Evolutionary conservation across 2,888 invertebrate genomes (phyloP).

Genomic region (Epinotia bilunana): DNA sequence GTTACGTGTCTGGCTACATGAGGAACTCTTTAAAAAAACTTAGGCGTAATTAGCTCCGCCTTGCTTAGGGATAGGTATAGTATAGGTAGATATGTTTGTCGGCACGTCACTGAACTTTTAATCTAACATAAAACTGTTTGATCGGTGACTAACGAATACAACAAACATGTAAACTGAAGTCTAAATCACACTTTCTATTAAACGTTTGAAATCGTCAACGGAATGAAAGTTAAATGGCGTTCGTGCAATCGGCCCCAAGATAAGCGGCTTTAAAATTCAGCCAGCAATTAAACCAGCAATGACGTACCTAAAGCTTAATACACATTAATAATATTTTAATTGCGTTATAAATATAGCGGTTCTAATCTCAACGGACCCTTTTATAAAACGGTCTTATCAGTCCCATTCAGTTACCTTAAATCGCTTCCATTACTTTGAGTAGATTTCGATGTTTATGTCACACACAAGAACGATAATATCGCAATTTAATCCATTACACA

Average conservation of each 20-base stretch:
- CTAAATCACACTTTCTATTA: neutral
- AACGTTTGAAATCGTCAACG: slow-evolving; percentile 9
- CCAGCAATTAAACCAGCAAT: slow-evolving; percentile 36
- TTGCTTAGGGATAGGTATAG: no score
- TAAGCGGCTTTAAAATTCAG: slow-evolving; percentile 40
- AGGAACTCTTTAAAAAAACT: neutral
- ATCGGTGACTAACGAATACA: neutral
- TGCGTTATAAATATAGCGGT: slow-evolving; percentile 38
- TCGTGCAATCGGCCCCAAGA: slow-evolving; percentile 34
- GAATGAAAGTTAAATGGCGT: slow-evolving; percentile 23
- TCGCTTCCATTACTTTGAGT: slow-evolving; percentile 82
- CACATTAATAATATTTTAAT: slow-evolving; percentile 40
- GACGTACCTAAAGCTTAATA: slow-evolving; percentile 37
- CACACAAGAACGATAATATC: slow-evolving; percentile 78
- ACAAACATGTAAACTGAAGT: neutral
- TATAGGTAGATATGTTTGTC: no score
- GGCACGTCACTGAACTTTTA: no score
- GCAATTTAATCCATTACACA: slow-evolving; percentile 80
- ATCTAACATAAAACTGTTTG: no score
- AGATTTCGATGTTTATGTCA: slow-evolving; percentile 83
- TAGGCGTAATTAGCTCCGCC: neutral
- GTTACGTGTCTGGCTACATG: neutral
- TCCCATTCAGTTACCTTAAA: slow-evolving; percentile 75
- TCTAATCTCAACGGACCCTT: slow-evolving; percentile 38
- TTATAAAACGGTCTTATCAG: slow-evolving; percentile 48